phyloP scores from a whole-genome alignment of 2,113 vertebrate species.

The Lagenorhynchus albirostris region DNA sequence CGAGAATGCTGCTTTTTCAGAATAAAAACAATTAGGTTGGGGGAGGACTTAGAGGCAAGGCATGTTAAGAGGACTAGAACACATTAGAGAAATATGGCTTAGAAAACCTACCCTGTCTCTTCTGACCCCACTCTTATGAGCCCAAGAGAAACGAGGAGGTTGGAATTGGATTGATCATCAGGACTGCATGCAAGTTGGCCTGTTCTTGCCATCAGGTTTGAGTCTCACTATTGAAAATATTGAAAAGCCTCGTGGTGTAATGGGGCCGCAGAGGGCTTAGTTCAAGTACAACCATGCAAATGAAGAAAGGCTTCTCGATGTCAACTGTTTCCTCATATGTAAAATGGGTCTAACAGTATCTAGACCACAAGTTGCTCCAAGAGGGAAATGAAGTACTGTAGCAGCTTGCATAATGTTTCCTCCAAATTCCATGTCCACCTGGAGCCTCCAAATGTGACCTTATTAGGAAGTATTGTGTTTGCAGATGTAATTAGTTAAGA shows the following conservation, averaged over 20 bases:
- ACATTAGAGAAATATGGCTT: background rate
- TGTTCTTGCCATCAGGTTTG: conserved; percentile 9
- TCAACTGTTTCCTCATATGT: background rate
- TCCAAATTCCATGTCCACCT: background rate
- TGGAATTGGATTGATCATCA: background rate
- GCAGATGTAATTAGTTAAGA: background rate
- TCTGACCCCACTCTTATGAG: background rate
- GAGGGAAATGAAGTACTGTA: background rate
- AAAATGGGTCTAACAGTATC: background rate
- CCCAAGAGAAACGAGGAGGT: rapidly evolving
- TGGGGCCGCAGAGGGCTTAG: background rate
- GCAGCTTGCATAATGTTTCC: background rate
- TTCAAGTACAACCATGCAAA: background rate
- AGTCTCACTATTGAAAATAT: background rate
- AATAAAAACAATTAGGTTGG: background rate
- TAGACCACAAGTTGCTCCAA: background rate
- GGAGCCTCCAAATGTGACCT: background rate
- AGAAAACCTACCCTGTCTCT: background rate
- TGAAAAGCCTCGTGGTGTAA: background rate
- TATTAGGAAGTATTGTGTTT: background rate
- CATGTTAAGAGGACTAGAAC: background rate
- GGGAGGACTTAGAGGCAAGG: background rate
- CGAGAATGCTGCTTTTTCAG: background rate
- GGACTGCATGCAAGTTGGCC: background rate
- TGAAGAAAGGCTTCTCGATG: background rate